Evolutionary conservation across 2,113 vertebrate species (phyloP).

Genomic region (Vanacampus margaritifer): DNA sequence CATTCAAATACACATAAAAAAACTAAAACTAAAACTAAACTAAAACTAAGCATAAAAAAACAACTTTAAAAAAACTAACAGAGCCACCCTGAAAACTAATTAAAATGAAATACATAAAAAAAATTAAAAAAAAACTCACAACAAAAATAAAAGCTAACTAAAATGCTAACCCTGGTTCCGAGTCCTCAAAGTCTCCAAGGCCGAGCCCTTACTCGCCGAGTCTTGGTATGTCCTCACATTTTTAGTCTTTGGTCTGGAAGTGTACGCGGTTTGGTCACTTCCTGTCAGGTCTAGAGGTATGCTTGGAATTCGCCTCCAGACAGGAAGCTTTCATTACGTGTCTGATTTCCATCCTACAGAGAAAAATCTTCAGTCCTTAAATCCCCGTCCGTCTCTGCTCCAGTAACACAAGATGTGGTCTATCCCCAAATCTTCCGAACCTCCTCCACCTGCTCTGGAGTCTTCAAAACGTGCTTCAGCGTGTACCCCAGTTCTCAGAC

Average conservation of each 20-base stretch:
- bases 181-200: background rate
- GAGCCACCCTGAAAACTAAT: too few relatives aligned
- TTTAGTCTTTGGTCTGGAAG: background rate
- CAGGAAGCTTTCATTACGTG: background rate
- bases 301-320: background rate
- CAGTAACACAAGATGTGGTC: background rate
- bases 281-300: background rate
- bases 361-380: background rate
- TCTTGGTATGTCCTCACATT: background rate
- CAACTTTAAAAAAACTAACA: too few relatives aligned
- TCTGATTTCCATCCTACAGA: background rate
- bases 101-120: too few relatives aligned
- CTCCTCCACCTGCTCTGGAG: background rate
- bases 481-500: background rate
- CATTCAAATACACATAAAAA: too few relatives aligned
- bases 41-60: too few relatives aligned
- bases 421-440: background rate
- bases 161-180: too few relatives aligned
- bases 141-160: too few relatives aligned
- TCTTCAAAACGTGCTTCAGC: background rate
- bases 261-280: background rate
- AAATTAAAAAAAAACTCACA: too few relatives aligned
- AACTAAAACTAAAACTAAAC: too few relatives aligned
- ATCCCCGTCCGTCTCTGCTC: background rate
- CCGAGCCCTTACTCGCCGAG: background rate